Conservation (phyloP, 2,888 invertebrate genomes). For the Glaucopsyche alexis region DNA sequence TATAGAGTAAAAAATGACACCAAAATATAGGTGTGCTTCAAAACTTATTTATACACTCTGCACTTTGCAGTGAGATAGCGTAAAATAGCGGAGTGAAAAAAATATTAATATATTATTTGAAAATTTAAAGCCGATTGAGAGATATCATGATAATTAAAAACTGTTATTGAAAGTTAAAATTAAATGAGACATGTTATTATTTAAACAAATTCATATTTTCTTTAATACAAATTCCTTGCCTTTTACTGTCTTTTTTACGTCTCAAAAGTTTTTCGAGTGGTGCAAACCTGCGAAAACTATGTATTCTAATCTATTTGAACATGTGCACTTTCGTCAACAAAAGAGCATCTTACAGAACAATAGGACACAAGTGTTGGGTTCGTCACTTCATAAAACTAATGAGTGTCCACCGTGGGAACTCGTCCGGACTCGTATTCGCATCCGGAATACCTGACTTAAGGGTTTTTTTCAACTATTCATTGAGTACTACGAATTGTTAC, state of each 20-base stretch:
- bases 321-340: constrained; percentile 50
- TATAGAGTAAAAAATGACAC: background rate
- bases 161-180: too few species aligned
- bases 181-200: too few species aligned
- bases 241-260: background rate
- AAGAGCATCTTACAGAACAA: constrained; percentile 49
- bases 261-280: constrained; percentile 3
- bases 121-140: too few species aligned
- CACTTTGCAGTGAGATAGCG: too few species aligned
- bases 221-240: background rate
- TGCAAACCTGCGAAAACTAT: background rate
- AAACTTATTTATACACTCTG: too few species aligned
- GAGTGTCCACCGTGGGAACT: constrained; percentile 65
- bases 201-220: too few species aligned
- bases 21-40: background rate
- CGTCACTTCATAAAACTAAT: constrained; percentile 67
- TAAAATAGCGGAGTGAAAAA: too few species aligned
- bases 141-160: too few species aligned
- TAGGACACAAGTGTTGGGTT: constrained; percentile 58
- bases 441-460: constrained; percentile 66
- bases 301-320: constrained; percentile 1
- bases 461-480: constrained; percentile 65
- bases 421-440: constrained; percentile 60
- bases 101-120: too few species aligned
- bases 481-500: constrained; percentile 60